Conservation (phyloP, 2,888 invertebrate genomes). For the Corbicula japonica region DNA sequence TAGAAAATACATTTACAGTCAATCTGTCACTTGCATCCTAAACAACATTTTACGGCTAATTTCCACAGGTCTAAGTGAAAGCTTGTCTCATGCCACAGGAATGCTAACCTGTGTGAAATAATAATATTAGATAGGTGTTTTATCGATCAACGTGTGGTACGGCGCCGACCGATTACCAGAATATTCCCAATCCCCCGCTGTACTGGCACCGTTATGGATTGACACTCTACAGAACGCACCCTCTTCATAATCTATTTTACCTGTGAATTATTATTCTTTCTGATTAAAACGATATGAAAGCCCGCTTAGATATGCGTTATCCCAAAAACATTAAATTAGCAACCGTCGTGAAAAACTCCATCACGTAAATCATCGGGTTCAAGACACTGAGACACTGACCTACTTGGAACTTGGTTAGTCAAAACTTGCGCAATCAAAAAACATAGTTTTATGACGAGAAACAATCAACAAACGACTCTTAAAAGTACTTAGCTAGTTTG, state of each 20-base stretch:
- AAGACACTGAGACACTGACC: no score
- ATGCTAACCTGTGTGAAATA: conserved; percentile 8
- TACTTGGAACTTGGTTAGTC: no score
- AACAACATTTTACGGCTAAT: conserved; percentile 37
- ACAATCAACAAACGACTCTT: no score
- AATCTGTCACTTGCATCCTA: conserved; percentile 21
- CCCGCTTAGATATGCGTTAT: no score
- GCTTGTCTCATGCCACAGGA: conserved; percentile 6
- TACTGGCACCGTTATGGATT: conserved; percentile 10
- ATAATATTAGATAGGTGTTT: conserved; percentile 1
- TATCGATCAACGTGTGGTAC: conserved; percentile 19
- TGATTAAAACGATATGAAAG: no score
- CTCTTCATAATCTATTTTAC: neutral
- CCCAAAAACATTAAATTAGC: no score
- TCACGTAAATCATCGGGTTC: no score
- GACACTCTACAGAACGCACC: conserved; percentile 21
- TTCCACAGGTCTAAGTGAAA: conserved; percentile 21
- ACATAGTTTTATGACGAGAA: no score
- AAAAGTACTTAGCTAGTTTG: no score
- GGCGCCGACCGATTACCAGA: conserved; percentile 5
- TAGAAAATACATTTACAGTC: no score
- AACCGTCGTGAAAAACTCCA: no score
- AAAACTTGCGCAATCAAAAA: no score
- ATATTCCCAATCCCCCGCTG: conserved; percentile 15
- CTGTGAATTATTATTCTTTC: conserved; percentile 22